Evolutionary conservation across 1,140 invertebrate species (phyloP).

Genomic region (Halesus radiatus): DNA sequence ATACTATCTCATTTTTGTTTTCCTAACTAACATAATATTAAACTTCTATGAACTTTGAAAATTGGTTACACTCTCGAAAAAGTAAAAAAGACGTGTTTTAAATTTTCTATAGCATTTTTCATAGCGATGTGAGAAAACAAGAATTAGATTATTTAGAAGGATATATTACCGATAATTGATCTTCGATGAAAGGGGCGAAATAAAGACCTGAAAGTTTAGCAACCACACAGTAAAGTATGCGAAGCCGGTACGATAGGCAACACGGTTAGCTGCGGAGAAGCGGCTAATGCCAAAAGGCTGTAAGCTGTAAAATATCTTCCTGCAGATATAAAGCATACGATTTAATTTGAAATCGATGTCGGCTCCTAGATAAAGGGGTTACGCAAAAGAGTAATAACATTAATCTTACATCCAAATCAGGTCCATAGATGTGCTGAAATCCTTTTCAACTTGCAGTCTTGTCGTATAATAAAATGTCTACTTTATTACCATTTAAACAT

Average conservation of each 20-base stretch:
- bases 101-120: too few relatives aligned
- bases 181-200: too few relatives aligned
- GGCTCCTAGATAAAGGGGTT: slow-evolving; percentile 23
- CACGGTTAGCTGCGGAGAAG: slow-evolving; percentile 10
- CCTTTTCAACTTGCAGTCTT: not conserved
- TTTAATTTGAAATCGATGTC: slow-evolving; percentile 39
- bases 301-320: slow-evolving; percentile 27
- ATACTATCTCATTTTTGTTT: too few relatives aligned
- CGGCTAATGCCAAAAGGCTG: slow-evolving; percentile 52
- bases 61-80: too few relatives aligned
- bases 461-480: too few relatives aligned
- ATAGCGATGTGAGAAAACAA: too few relatives aligned
- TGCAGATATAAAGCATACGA: slow-evolving; percentile 33
- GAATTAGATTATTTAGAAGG: too few relatives aligned
- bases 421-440: not conserved
- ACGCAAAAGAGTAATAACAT: slow-evolving; percentile 23
- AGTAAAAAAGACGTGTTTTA: too few relatives aligned
- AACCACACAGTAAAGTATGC: not conserved
- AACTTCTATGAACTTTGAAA: too few relatives aligned
- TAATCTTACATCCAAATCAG: not conserved
- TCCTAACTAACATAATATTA: too few relatives aligned
- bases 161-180: too few relatives aligned
- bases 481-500: too few relatives aligned
- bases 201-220: not conserved
- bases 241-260: slow-evolving; percentile 1